Conservation (phyloP, 2,113 vertebrate species). For the Ameiurus melas region DNA sequence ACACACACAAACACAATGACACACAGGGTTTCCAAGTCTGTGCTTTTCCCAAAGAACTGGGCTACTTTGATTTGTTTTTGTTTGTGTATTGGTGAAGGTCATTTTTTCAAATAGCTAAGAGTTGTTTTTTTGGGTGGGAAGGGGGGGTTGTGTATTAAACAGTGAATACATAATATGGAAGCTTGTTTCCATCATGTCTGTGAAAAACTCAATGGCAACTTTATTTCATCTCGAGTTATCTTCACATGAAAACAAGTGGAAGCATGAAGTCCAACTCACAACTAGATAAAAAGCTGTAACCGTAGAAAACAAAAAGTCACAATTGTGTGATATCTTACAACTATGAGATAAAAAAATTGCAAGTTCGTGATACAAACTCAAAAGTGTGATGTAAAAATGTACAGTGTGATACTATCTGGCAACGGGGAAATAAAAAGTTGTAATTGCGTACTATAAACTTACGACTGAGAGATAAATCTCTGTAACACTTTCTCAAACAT, state of each 20-base stretch:
- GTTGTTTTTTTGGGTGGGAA: too few relatives aligned
- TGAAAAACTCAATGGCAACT: not conserved
- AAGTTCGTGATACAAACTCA: not conserved
- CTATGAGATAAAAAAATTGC: not conserved
- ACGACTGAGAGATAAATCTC: not conserved
- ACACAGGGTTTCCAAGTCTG: not conserved
- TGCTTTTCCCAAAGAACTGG: not conserved
- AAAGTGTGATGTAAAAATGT: not conserved
- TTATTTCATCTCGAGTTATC: not conserved
- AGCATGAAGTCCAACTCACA: not conserved
- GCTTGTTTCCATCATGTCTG: not conserved
- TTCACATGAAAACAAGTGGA: not conserved
- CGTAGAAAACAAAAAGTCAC: not conserved
- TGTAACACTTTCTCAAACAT: not conserved
- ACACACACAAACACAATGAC: not conserved
- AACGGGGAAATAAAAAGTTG: not conserved
- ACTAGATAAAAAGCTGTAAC: not conserved
- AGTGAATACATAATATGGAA: not conserved
- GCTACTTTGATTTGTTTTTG: not conserved
- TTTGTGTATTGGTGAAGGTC: not conserved
- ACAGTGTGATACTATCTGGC: not conserved
- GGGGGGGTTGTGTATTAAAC: not conserved
- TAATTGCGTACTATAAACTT: not conserved
- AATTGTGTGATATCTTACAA: not conserved
- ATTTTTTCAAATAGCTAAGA: not conserved